These are phyloP conservation scores for Trinorchestia longiramus DNA, from an alignment of 1,140 invertebrate genomes.

Conservation along the genomic window DNA sequence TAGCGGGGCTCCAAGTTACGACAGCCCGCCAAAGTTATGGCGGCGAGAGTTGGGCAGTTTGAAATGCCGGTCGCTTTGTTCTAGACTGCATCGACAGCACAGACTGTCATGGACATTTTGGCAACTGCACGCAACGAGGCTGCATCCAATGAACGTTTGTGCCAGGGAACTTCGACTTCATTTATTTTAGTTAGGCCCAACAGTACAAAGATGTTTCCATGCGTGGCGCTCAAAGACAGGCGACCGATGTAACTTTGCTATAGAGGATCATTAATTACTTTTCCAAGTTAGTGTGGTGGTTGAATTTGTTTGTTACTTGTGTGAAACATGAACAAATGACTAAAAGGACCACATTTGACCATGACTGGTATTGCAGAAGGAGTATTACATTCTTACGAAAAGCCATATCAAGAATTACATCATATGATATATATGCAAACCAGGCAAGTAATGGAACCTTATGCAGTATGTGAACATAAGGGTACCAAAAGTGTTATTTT, in stretches of 20 bases:
- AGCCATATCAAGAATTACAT: background rate
- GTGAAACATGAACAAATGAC: background rate
- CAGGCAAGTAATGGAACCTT: background rate
- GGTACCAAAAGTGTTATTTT: background rate
- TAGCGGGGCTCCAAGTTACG: constrained; percentile 18
- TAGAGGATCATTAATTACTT: background rate
- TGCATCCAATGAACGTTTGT: background rate
- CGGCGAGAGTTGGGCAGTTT: constrained; percentile 8
- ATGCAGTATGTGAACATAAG: background rate
- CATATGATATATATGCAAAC: background rate
- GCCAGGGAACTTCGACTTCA: background rate
- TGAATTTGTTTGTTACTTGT: background rate
- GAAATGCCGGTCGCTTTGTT: constrained; percentile 12
- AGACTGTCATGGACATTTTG: background rate
- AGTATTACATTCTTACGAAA: background rate
- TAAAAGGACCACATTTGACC: background rate
- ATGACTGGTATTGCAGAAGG: too few species aligned
- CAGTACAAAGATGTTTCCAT: background rate
- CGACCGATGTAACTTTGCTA: background rate
- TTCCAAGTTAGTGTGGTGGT: background rate
- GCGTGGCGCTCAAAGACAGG: background rate
- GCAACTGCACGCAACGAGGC: background rate
- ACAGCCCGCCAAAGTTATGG: constrained; percentile 40
- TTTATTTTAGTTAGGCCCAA: background rate
- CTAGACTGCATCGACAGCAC: background rate